Conservation (phyloP, 2,113 vertebrate species). For the Dipodomys stephensi region DNA sequence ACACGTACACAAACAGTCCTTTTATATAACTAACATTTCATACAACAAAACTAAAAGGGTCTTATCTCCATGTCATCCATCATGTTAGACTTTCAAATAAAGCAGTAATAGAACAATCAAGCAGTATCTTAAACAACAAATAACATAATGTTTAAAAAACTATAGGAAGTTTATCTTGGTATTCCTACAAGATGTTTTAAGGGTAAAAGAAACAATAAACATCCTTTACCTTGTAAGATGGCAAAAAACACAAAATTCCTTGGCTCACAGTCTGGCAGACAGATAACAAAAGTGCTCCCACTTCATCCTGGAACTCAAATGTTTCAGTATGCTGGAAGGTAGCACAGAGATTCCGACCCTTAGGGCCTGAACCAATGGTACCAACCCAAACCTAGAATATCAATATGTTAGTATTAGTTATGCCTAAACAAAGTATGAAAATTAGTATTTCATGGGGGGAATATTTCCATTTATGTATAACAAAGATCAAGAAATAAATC, state of each 20-base stretch:
- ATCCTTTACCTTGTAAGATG: constrained; percentile 96
- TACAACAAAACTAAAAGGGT: not conserved
- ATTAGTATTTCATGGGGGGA: constrained; percentile 27
- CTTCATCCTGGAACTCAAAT: constrained; percentile 96
- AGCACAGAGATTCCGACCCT: constrained; percentile 91
- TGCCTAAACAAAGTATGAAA: constrained; percentile 7
- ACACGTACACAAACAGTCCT: not conserved
- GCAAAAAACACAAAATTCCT: constrained; percentile 96
- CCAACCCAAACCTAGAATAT: constrained; percentile 95
- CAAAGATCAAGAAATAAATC: constrained; percentile 30
- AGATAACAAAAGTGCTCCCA: constrained; percentile 92
- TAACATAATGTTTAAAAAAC: constrained; percentile 12
- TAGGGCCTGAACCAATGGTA: constrained; percentile 94
- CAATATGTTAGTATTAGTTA: constrained; percentile 6
- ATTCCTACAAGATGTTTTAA: constrained; percentile 18
- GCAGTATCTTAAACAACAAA: constrained; percentile 37
- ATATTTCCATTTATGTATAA: constrained; percentile 1
- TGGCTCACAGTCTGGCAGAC: constrained; percentile 92
- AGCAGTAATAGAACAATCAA: not conserved
- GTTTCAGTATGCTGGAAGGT: constrained; percentile 96
- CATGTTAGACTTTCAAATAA: constrained; percentile 19
- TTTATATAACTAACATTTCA: constrained; percentile 29
- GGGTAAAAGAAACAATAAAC: not conserved
- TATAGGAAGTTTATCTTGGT: constrained; percentile 4
- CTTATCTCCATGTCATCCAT: not conserved